phyloP scores from a whole-genome alignment of 2,113 vertebrate species.

The Pardalotus punctatus region DNA sequence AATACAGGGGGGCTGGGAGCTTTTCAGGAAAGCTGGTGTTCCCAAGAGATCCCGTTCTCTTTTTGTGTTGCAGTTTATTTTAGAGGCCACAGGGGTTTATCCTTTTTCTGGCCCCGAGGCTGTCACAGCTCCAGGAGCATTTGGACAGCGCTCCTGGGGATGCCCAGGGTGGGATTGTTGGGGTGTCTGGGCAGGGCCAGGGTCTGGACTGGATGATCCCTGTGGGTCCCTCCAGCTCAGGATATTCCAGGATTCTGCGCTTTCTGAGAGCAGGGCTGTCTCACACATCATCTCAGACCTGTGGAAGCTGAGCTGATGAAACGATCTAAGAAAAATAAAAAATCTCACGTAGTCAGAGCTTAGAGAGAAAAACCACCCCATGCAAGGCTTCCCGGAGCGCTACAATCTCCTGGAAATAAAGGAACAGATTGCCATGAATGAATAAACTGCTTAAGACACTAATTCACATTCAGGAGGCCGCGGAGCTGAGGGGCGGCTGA shows the following conservation, averaged over 20 bases:
- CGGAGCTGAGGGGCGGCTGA: not conserved
- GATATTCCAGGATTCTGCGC: not conserved
- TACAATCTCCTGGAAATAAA: slow-evolving; percentile 32
- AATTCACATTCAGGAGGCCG: slow-evolving; percentile 44
- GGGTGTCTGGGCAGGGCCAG: not conserved
- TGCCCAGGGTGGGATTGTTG: not conserved
- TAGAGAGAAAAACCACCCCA: not conserved
- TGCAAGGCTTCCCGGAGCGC: not conserved
- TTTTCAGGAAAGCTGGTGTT: rapidly evolving
- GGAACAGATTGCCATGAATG: slow-evolving; percentile 58
- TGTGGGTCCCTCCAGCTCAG: not conserved
- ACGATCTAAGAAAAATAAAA: not conserved
- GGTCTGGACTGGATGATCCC: not conserved
- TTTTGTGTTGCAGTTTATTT: not conserved
- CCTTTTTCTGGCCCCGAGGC: not conserved
- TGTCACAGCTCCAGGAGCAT: not conserved
- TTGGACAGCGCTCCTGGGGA: not conserved
- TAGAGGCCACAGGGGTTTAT: not conserved
- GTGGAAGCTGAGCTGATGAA: not conserved
- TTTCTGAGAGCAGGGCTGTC: not conserved
- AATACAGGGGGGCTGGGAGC: rapidly evolving
- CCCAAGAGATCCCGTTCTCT: not conserved
- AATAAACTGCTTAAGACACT: slow-evolving; percentile 43
- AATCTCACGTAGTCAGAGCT: not conserved
- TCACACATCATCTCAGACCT: not conserved